phyloP scores from a whole-genome alignment of 2,113 vertebrate genomes.

The Nothocercus nigrocapillus region DNA sequence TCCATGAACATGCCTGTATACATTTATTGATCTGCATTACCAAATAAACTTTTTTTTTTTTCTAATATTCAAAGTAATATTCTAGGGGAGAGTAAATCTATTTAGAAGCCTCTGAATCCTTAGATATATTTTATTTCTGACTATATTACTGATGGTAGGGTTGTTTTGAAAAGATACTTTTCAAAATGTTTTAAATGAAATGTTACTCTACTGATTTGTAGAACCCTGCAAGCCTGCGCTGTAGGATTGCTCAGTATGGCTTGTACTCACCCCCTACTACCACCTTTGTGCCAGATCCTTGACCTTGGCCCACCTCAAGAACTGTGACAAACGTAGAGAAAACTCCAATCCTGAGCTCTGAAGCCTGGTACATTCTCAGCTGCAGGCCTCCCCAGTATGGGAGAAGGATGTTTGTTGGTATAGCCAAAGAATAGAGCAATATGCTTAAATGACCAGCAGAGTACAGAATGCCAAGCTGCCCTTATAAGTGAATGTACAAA shows the following conservation, averaged over 20 bases:
- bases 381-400: background rate
- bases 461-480: background rate
- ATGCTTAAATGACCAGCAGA: no score
- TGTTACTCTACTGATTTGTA: background rate
- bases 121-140: background rate
- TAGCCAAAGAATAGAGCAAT: background rate
- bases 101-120: background rate
- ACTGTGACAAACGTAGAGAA: background rate
- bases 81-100: background rate
- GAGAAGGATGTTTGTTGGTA: background rate
- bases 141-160: background rate
- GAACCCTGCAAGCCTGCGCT: background rate
- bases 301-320: background rate
- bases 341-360: background rate
- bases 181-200: background rate
- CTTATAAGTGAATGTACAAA: background rate
- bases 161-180: background rate
- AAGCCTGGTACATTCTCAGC: background rate
- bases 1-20: background rate
- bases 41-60: background rate
- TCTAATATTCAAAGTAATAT: background rate
- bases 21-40: background rate
- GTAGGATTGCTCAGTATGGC: rapidly evolving
- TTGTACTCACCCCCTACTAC: background rate
- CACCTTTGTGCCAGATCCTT: background rate